phyloP scores from a whole-genome alignment of 2,888 invertebrate genomes.

The Catotricha subobsoleta region DNA sequence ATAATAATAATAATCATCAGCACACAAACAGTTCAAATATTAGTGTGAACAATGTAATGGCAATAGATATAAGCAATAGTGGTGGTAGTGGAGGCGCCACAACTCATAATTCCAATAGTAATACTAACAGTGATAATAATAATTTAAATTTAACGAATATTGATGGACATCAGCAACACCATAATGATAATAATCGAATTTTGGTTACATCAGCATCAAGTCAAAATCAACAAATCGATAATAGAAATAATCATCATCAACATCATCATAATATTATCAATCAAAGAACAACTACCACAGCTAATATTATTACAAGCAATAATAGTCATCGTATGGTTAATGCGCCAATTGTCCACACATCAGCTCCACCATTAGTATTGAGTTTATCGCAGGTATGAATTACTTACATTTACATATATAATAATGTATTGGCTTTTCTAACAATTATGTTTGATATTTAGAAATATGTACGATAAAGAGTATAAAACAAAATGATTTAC shows the following conservation, averaged over 20 bases:
- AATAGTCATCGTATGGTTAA: slow-evolving; percentile 11
- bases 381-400: slow-evolving; percentile 48
- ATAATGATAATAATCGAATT: no score
- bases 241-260: slow-evolving; percentile 12
- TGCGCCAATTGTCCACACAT: slow-evolving; percentile 14
- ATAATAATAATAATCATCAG: slow-evolving; percentile 12
- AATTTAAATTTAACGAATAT: slow-evolving; percentile 11
- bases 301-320: slow-evolving; percentile 11
- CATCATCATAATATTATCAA: slow-evolving; percentile 31
- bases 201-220: slow-evolving; percentile 10
- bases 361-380: slow-evolving; percentile 50
- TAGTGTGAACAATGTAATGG: slow-evolving; percentile 13
- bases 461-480: no score
- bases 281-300: slow-evolving; percentile 16
- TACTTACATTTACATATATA: no score
- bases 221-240: slow-evolving; percentile 10
- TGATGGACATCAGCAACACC: slow-evolving; percentile 29
- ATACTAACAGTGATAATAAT: slow-evolving; percentile 1
- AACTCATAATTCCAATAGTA: slow-evolving; percentile 10
- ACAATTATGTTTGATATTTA: no score
- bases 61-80: slow-evolving; percentile 19
- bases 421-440: slow-evolving; percentile 2
- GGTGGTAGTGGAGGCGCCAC: no score
- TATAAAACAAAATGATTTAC: no score
- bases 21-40: slow-evolving; percentile 8